Base-by-base conservation (phyloP, 1,140 invertebrate genomes). In the Trichonephila clavipes region DNA sequence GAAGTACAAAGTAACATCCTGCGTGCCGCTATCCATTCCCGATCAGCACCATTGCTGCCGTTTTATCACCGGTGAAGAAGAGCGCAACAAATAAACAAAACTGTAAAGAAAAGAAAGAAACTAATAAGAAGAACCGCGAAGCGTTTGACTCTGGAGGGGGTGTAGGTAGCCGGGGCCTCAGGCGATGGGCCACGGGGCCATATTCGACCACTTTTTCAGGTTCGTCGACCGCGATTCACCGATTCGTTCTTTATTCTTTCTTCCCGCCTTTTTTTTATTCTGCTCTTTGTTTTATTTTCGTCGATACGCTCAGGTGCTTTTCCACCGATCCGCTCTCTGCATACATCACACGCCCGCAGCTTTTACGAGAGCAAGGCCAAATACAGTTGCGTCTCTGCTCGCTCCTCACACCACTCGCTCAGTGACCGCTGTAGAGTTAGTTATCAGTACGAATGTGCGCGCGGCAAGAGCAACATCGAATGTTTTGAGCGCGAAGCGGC, bases 121-220 rank as follows among this genome's bases (percentile, higher is more conserved):
- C 85, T 87, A 87, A 88, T 64, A 62, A 88, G 64, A 69, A 51
- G 87, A 77, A 77, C 72, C 85, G 40, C 18, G 64, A 24, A 40
- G 21, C 44, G 34, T 64, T 62, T 62, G 62, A 72, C 58, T 88
- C 28, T 12, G 40, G 34, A 72, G 66, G 88, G 88, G 66, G 88
- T 81, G 66, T 2, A 24, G 69, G 77, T 5, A 58, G 44, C 82
- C 64, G 91, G 91, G 21, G 16, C 92, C 86, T 62, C 16, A 82
- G 92, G 92, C 92, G 92, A 93, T 93, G 92, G 92, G 92, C 92
- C 72, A 93, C 81, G 51, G 72, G 90, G 90, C 81, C 90, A 92
- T 69, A 83, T 64, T 77, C 92, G 92, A 69, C 85, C 92, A 93
- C 91, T 86, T 88, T 86, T 81, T 88, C 92, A 93, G 92, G 92